These are phyloP conservation scores for Eptesicus fuscus DNA, from an alignment of 2,113 vertebrate species.

Conservation along the genomic window DNA sequence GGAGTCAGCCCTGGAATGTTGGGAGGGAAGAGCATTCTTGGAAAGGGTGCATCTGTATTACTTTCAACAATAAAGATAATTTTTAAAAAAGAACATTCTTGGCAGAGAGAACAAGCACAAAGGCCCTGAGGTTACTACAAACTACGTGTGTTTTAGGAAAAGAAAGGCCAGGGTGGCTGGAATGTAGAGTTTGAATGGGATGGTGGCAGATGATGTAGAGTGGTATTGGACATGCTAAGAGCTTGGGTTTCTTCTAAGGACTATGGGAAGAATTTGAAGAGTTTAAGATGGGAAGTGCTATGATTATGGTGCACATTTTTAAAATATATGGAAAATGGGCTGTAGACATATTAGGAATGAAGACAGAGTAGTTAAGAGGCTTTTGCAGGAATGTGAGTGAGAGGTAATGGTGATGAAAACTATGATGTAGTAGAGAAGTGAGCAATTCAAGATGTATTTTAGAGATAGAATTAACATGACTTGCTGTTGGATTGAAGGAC, in stretches of 20 bases:
- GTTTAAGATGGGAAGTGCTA: neutral
- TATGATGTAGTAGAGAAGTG: neutral
- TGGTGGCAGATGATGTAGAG: fast-evolving
- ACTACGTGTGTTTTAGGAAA: neutral
- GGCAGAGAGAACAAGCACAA: neutral
- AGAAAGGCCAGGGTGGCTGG: neutral
- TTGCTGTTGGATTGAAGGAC: neutral
- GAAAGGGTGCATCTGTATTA: too few species aligned
- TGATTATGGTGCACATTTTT: neutral
- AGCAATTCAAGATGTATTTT: neutral
- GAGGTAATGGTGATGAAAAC: neutral
- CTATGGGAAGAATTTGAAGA: neutral
- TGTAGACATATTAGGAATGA: neutral
- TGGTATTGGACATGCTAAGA: neutral
- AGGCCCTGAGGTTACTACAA: neutral
- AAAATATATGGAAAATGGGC: neutral
- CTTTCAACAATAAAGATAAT: too few species aligned
- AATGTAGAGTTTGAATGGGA: neutral
- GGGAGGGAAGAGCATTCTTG: neutral
- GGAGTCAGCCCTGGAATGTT: neutral
- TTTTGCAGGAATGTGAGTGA: neutral
- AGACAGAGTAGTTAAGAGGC: neutral
- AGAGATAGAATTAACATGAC: neutral
- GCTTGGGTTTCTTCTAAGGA: neutral
- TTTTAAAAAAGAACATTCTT: neutral